Evolutionary conservation across 2,797 vertebrate species (phyloP), one percentile per base, ranked within the genome.

Genomic region (Ara ararauna): DNA sequence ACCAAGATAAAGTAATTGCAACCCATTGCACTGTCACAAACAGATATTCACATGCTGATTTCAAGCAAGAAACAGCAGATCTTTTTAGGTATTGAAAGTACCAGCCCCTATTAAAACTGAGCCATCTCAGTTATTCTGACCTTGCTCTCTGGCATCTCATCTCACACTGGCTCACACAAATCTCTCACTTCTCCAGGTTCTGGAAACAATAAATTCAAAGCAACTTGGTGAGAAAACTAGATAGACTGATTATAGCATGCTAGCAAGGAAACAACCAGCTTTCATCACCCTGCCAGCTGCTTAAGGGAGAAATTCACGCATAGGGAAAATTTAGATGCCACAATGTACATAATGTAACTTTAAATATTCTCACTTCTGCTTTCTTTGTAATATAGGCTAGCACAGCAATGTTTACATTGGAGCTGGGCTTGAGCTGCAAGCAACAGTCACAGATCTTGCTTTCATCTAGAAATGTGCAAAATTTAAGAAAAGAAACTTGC

Each of bases 151-250:
- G 76, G 62, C 73, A 82, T 50, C 56, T 84, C 67, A 48, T 85
- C 75, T 95, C 74, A 72, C 70, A 72, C 56, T 71, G 56, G 51
- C 71, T 85, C 66, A 40, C 70, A 47, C 10, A 85, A 92, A 74
- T 64, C 85, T 83, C 10, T 4, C 45, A 1, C 83, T 73, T 91
- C 82, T 84, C 18, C 5, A 15, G 54, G 67, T 85, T 85, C 70
- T 87, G 83, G 78, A 95, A 95, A 87, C 76, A 94, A 84, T 87
- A 60, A 70, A 96, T 96, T 81, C 47, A 86, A 89, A 51, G 71
- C 32, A 72, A 91, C 87, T 80, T 62, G 71, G 76, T 42, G 66
- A 86, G 70, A 94, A 78, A 81, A 77, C 88, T 67, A 82, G 79
- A 89, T 90, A 75, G 91, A 88, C 76, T 85, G 71, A 87, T 91